Conservation (phyloP, 1,140 invertebrate genomes). For the Branchinecta lindahli region DNA sequence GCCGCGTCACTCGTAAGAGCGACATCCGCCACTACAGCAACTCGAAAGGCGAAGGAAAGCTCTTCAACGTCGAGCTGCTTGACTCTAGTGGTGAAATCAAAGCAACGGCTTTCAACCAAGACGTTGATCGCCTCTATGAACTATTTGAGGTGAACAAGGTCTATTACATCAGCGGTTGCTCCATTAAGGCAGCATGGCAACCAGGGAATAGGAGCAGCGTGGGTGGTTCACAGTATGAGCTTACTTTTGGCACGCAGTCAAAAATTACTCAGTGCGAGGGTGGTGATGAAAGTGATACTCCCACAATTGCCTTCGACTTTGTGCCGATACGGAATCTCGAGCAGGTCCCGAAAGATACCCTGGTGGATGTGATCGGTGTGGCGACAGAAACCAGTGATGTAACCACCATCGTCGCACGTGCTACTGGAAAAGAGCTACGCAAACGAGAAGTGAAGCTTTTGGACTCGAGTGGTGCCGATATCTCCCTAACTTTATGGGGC, state of each 20-base stretch:
- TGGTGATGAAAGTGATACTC: conserved; percentile 46
- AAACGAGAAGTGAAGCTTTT: conserved; percentile 79
- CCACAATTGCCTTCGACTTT: conserved; percentile 69
- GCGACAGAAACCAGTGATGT: conserved; percentile 59
- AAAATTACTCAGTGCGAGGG: conserved; percentile 48
- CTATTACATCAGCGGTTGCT: conserved; percentile 68
- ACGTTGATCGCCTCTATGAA: conserved; percentile 78
- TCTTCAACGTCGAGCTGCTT: conserved; percentile 80
- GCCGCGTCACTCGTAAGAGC: conserved; percentile 67
- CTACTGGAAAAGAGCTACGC: conserved; percentile 61
- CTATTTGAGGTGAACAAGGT: conserved; percentile 72
- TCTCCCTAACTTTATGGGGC: conserved; percentile 48
- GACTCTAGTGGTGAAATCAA: conserved; percentile 91
- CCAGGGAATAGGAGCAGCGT: not conserved
- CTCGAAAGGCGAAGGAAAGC: conserved; percentile 73
- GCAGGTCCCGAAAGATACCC: conserved; percentile 43
- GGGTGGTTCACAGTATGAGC: conserved; percentile 50
- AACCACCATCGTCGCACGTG: conserved; percentile 48
- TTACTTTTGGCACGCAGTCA: conserved; percentile 71
- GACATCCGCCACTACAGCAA: conserved; percentile 75
- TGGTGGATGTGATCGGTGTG: conserved; percentile 76
- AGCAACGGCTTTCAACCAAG: conserved; percentile 80
- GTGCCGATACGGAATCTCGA: conserved; percentile 57
- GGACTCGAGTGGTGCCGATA: conserved; percentile 39
- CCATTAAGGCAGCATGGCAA: conserved; percentile 54